Evolutionary conservation across 2,888 invertebrate species (phyloP), one percentile per base, ranked within the genome.

Genomic region (Palloptera scutellata): DNA sequence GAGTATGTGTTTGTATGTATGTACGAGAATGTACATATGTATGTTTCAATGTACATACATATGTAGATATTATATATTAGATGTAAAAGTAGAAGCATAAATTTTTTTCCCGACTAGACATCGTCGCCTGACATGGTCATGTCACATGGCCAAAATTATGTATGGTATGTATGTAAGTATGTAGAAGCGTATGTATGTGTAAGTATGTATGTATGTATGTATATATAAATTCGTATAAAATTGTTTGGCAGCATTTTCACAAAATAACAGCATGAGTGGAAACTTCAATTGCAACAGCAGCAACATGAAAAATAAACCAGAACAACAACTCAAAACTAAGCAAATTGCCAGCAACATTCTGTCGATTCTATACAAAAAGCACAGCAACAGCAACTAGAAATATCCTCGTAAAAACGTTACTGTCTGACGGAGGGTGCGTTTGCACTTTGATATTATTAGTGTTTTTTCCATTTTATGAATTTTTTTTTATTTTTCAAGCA

Each of bases 321-420:
- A 30, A 30, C 30, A 4, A 30, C 30, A 30, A n/a, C n/a, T 17
- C 20, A 13, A 15, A 15, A 51, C 71, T 69, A 66, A 68, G 61
- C 71, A 55, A 70, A 77, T 74, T 51, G 41, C 61, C 61, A 52
- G 30, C 63, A 48, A 64, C 57, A 64, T 64, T 55, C 57, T 57
- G 64, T 57, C 45, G 51, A 2, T 6, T 30, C 30, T 30, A 30
- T 6, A 30, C 30, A 6, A 30, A 30, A 30, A 75, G 64, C 70
- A 48, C 43, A 61, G n/a, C n/a, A 51, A 15, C 58, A 60, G 43
- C 19, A 43, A 53, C n/a, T 12, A 52, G 15, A 45, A 19, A n/a
- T 48, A 62, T 68, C 43, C 40, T 30, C 30, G 8, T 42, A 59
- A 17, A 42, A n/a, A 13, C 41, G 43, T 59, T 43, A 13, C n/a